A percentile compares a stretch with the other conserved stretches of the same genome.
Conservation (phyloP, 2,113 vertebrate species). For the Esox niger region DNA sequence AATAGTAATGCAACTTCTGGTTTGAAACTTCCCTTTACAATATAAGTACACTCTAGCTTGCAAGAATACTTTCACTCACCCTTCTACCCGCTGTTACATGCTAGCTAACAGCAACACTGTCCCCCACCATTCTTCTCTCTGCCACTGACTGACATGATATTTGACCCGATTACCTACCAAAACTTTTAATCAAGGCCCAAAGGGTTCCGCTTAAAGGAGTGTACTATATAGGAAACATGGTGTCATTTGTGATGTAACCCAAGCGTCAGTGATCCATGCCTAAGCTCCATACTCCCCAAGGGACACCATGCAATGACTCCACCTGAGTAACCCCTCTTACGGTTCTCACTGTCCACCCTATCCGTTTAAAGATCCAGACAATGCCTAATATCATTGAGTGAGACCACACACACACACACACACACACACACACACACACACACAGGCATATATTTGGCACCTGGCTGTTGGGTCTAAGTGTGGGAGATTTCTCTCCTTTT, state of each 20-base stretch:
- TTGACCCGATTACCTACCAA: no score
- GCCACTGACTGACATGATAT: no score
- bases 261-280: slow-evolving; percentile 14
- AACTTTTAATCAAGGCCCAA: no score
- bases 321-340: not conserved
- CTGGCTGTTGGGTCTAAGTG: slow-evolving; percentile 36
- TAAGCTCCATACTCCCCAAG: not conserved
- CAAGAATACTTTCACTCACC: no score
- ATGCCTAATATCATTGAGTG: slow-evolving; percentile 17
- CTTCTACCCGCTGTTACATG: not conserved
- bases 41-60: no score
- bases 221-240: no score
- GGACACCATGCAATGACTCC: not conserved
- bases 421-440: slow-evolving; percentile 20
- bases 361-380: not conserved
- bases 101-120: not conserved
- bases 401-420: slow-evolving; percentile 6
- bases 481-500: slow-evolving; percentile 56
- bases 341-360: slow-evolving; percentile 9
- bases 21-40: no score
- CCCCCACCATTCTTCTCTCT: no score
- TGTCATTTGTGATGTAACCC: slow-evolving; percentile 21
- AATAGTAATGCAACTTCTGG: no score
- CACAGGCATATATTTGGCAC: slow-evolving; percentile 11
- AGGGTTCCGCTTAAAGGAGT: no score